These are phyloP conservation scores for Condylura cristata DNA, from an alignment of 2,113 vertebrate species.

Conservation along the genomic window DNA sequence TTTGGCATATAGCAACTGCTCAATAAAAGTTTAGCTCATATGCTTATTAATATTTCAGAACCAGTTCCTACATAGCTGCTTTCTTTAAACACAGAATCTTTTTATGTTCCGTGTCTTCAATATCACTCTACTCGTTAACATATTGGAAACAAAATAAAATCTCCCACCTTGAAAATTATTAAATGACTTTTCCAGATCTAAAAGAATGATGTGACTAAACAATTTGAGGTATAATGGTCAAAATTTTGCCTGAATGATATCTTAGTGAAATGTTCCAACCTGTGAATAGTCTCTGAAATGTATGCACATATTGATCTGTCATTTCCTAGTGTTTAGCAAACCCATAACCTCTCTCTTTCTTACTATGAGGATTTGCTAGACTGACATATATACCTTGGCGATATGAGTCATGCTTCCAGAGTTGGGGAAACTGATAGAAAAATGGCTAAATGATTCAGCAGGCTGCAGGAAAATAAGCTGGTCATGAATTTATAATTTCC, in stretches of 20 bases:
- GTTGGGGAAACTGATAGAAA: conserved; percentile 76
- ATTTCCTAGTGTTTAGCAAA: conserved; percentile 10
- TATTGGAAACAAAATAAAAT: not conserved
- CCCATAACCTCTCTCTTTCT: not conserved
- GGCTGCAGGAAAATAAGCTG: conserved; percentile 64
- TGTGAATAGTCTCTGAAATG: not conserved
- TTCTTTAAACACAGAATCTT: conserved; percentile 44
- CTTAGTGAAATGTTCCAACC: conserved; percentile 11
- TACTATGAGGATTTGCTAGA: conserved; percentile 41
- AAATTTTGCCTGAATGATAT: conserved; percentile 5
- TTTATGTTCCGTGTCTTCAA: conserved; percentile 2
- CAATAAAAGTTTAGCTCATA: conserved; percentile 39
- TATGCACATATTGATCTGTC: not conserved
- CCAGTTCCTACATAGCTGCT: not conserved
- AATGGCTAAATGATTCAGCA: conserved; percentile 76
- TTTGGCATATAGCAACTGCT: conserved; percentile 11
- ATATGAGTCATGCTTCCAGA: conserved; percentile 67
- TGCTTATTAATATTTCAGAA: conserved; percentile 29
- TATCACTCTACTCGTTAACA: not conserved
- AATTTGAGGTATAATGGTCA: not conserved
- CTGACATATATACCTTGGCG: conserved; percentile 29
- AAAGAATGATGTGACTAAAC: conserved; percentile 18
- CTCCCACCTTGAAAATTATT: conserved; percentile 3
- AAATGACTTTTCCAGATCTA: not conserved
- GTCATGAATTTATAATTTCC: conserved; percentile 65